Percentiles rank a stretch among this genome's conserved stretches.
phyloP scores from a whole-genome alignment of 2,797 vertebrate species.

The Labroides dimidiatus region DNA sequence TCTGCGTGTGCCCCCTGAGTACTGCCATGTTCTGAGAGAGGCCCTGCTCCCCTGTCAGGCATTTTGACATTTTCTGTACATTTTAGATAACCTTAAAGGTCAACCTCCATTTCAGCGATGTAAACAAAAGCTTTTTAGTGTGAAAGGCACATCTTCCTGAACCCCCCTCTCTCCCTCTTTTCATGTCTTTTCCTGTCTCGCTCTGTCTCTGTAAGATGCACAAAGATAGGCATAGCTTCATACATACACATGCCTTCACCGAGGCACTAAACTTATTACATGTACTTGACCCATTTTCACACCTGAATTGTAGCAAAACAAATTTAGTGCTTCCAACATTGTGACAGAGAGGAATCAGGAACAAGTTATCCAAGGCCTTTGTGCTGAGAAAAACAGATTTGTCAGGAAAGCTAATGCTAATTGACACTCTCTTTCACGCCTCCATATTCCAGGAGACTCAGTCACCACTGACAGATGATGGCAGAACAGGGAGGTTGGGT shows the following conservation, averaged over 20 bases:
- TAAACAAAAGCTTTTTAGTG: constrained; percentile 71
- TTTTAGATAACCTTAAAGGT: constrained; percentile 78
- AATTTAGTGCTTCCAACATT: constrained; percentile 41
- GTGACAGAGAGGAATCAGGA: constrained; percentile 74
- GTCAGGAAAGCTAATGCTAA: constrained; percentile 86
- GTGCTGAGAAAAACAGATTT: constrained; percentile 79
- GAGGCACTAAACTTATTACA: constrained; percentile 13
- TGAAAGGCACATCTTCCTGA: constrained; percentile 51
- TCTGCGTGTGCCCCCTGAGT: constrained; percentile 47
- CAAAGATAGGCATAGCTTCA: constrained; percentile 14
- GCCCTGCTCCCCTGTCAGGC: constrained; percentile 63
- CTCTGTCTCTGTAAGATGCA: constrained; percentile 31
- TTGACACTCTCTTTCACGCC: constrained; percentile 89
- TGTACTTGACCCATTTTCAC: constrained; percentile 71
- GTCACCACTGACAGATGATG: constrained; percentile 92
- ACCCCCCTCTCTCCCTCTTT: constrained; percentile 30
- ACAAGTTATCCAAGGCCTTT: constrained; percentile 77
- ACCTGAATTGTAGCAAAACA: constrained; percentile 55
- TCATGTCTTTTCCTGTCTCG: constrained; percentile 10
- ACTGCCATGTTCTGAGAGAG: constrained; percentile 57
- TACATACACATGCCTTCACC: neutral
- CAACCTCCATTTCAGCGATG: constrained; percentile 62
- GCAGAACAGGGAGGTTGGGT: constrained; percentile 82
- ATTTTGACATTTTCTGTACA: constrained; percentile 75
- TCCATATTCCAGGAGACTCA: constrained; percentile 88